Base-by-base conservation (phyloP, 2,113 vertebrate genomes). In the Indicator indicator region DNA sequence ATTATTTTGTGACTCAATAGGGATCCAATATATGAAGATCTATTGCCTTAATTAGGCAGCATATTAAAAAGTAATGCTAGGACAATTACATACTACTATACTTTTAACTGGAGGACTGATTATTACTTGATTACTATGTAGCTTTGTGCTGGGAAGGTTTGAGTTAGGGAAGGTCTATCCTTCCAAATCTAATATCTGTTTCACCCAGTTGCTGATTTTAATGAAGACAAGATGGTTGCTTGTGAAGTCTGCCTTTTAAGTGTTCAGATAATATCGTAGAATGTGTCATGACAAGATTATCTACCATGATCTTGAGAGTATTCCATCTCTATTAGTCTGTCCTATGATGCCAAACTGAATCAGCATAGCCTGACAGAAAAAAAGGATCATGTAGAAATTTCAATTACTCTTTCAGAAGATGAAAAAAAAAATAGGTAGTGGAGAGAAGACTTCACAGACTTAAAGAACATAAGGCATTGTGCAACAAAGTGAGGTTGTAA, bases 31-130 rank as follows among this genome's bases (percentile, higher is more conserved):
- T 64, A 94, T 88, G 65, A 96, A 86, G 56, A 95, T 84, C 75
- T 76, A 92, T 72, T 88, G 48, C 76, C 67, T 87, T 94, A 95
- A 94, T 97, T 95, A 96, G 46, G 71, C 17, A 94, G 30, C 33
- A 73, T 92, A 95, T 97, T 96, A 97, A 96, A 97, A 96, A 90
- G 55, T 89, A 97, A 94, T 91, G 75, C 10, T 42, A 88, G 72
- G 63, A 79, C 54, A 96, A 95, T 94, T 96, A 94, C 38, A 75
- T 94, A 83, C 44, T 94, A 88, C 96, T 95, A 95, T 54, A 74
- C 23, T 89, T 96, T 93, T 89, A 95, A 82, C 85, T 92, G 26
- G 54, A 90, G 88, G 83, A 78, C 70, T 86, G 91, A 83, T 74
- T 23, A 4, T 91, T 86, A 55, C 48, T 96, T 91, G 32, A 88